phyloP scores from a whole-genome alignment of 2,797 vertebrate genomes.

The Xenops minutus region DNA sequence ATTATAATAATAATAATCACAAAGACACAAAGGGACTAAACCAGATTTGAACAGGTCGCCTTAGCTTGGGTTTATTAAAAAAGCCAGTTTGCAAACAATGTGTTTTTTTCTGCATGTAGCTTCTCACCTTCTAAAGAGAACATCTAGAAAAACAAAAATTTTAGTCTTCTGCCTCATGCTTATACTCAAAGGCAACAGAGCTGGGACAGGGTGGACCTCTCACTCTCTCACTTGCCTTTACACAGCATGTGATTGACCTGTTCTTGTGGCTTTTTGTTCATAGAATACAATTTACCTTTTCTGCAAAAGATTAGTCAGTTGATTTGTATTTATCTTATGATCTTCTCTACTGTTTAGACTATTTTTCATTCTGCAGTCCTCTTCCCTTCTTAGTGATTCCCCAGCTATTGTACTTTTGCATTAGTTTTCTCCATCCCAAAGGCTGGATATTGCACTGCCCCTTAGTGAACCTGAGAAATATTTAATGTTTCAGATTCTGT shows the following conservation, averaged over 20 bases:
- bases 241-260: accelerated
- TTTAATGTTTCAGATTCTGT: not conserved
- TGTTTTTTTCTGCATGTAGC: not conserved
- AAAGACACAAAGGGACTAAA: not conserved
- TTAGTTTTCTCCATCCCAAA: not conserved
- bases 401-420: not conserved
- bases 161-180: not conserved
- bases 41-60: not conserved
- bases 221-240: not conserved
- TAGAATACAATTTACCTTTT: not conserved
- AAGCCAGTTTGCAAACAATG: not conserved
- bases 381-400: not conserved
- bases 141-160: not conserved
- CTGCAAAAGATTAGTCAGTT: not conserved
- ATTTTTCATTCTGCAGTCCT: not conserved
- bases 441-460: not conserved
- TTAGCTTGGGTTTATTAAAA: not conserved
- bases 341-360: not conserved
- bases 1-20: not conserved
- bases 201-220: not conserved
- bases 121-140: not conserved
- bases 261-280: not conserved
- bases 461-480: not conserved
- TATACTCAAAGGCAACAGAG: not conserved
- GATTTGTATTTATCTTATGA: not conserved